Evolutionary conservation across 2,797 vertebrate genomes (phyloP).

Genomic region (Eulemur coronatus): DNA sequence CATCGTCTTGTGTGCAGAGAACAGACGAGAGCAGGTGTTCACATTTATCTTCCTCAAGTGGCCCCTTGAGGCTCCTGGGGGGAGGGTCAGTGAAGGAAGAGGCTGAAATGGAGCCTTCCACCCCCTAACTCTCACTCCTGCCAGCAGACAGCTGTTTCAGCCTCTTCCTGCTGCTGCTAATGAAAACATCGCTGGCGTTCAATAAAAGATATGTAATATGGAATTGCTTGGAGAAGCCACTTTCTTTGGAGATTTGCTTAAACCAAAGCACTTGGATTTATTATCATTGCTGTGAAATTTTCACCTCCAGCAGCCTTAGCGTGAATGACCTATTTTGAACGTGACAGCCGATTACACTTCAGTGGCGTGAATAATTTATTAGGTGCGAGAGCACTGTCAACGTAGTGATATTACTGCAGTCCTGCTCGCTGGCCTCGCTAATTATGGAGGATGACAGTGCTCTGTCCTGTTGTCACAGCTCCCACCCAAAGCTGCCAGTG

Average conservation of each 20-base stretch:
- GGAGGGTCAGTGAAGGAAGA: not conserved
- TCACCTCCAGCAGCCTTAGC: slow-evolving; percentile 59
- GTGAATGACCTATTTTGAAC: slow-evolving; percentile 82
- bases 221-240: slow-evolving; percentile 53
- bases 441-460: slow-evolving; percentile 74
- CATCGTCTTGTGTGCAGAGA: not conserved
- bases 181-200: slow-evolving; percentile 38
- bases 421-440: slow-evolving; percentile 69
- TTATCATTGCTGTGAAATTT: slow-evolving; percentile 69
- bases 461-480: slow-evolving; percentile 65
- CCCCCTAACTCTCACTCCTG: not conserved
- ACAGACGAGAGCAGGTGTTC: not conserved
- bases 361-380: slow-evolving; percentile 84
- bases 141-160: not conserved
- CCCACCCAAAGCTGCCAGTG: slow-evolving; percentile 71
- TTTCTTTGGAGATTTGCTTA: slow-evolving; percentile 22
- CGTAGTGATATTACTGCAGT: slow-evolving; percentile 67
- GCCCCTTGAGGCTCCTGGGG: not conserved
- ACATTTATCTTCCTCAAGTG: slow-evolving; percentile 22
- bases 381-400: slow-evolving; percentile 76
- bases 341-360: slow-evolving; percentile 79
- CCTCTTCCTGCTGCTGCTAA: not conserved
- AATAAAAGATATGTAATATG: slow-evolving; percentile 38
- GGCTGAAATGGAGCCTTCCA: not conserved
- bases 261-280: slow-evolving; percentile 55